Conservation (phyloP, 2,888 invertebrate genomes). For the Epistrophe eligans region DNA sequence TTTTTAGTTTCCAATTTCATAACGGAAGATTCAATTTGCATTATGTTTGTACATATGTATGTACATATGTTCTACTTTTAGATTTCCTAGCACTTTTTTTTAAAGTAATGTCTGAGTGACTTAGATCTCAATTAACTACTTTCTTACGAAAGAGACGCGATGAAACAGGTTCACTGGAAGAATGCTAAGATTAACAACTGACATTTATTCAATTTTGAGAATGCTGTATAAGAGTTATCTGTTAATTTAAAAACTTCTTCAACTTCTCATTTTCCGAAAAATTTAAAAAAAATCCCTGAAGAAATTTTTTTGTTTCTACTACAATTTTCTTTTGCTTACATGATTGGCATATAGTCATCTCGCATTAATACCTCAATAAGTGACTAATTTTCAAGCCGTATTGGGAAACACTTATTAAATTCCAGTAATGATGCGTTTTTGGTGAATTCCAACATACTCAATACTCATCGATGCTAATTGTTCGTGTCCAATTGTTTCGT, state of each 20-base stretch:
- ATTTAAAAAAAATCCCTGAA: not conserved
- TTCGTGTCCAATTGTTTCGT: conserved; percentile 70
- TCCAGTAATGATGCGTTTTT: conserved; percentile 64
- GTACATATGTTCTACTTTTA: too few species aligned
- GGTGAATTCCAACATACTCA: conserved; percentile 63
- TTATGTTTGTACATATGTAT: too few species aligned
- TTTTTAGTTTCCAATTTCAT: too few species aligned
- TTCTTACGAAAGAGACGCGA: too few species aligned
- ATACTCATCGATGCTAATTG: conserved; percentile 61
- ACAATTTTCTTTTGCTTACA: not conserved
- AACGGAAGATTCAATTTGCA: too few species aligned
- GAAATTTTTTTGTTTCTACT: not conserved
- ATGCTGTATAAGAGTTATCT: not conserved
- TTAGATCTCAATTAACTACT: too few species aligned
- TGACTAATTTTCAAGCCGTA: conserved; percentile 49
- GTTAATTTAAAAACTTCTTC: not conserved
- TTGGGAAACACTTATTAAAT: conserved; percentile 64
- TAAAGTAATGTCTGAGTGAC: too few species aligned
- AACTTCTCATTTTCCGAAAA: not conserved
- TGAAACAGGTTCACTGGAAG: too few species aligned
- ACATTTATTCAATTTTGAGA: too few species aligned
- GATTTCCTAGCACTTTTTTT: too few species aligned
- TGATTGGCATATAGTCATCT: conserved; percentile 31
- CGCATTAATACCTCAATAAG: conserved; percentile 24
- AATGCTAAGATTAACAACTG: too few species aligned